Conservation (phyloP, 2,888 invertebrate species). For the Melinaea menophilus region DNA sequence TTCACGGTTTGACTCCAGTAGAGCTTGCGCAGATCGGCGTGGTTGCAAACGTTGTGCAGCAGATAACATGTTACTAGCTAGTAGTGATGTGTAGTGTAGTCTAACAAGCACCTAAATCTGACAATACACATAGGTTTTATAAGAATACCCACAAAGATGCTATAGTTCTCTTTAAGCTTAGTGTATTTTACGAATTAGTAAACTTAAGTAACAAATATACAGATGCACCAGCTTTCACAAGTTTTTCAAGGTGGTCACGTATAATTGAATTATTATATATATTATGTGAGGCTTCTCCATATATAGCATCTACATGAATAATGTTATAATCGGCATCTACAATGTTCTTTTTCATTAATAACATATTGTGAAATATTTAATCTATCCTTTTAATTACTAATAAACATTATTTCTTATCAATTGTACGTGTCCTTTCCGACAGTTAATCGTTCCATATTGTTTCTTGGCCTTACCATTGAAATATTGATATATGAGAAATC, state of each 20-base stretch:
- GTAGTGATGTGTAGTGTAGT: no score
- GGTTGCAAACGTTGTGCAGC: no score
- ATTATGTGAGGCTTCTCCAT: slow-evolving; percentile 19
- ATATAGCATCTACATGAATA: slow-evolving; percentile 21
- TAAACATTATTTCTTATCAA: slow-evolving; percentile 11
- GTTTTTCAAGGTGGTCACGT: not conserved
- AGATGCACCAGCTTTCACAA: slow-evolving; percentile 6
- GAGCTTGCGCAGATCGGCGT: no score
- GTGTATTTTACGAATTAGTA: no score
- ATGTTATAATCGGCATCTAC: slow-evolving; percentile 21
- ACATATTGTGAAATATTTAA: slow-evolving; percentile 1
- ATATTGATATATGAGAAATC: no score
- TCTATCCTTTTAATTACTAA: slow-evolving; percentile 13
- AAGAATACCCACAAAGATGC: no score
- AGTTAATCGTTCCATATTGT: slow-evolving; percentile 17
- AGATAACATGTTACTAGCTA: no score
- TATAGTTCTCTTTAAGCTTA: no score
- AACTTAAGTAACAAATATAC: no score
- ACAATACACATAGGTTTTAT: no score
- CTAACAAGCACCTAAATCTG: no score
- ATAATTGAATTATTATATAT: slow-evolving; percentile 7
- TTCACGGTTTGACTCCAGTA: no score
- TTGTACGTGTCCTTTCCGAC: slow-evolving; percentile 9
- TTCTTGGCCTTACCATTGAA: not conserved
- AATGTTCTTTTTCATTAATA: not conserved